Conservation (phyloP, 2,888 invertebrate genomes). For the Drosophila greeni region DNA sequence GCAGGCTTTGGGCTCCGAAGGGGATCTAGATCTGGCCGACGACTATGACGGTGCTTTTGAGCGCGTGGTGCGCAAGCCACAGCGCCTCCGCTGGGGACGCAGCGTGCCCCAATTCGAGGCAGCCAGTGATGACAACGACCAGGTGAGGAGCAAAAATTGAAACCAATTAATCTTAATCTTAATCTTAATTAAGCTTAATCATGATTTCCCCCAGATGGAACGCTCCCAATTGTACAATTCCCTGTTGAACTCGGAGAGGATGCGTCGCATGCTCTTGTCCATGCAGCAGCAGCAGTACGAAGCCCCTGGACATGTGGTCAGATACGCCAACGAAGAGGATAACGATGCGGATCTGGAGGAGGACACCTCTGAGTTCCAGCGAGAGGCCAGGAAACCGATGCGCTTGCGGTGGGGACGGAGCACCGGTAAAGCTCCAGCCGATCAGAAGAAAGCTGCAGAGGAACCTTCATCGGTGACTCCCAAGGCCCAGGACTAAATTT, state of each 20-base stretch:
- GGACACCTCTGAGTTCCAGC: constrained; percentile 65
- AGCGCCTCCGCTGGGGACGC: constrained; percentile 73
- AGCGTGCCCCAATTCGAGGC: constrained; percentile 52
- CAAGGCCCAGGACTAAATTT: constrained; percentile 54
- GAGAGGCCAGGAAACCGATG: constrained; percentile 76
- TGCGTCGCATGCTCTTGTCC: constrained; percentile 67
- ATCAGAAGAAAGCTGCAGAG: constrained; percentile 48
- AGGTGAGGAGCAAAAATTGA: constrained; percentile 33
- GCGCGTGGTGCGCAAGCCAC: constrained; percentile 69
- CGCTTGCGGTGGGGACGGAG: constrained; percentile 78
- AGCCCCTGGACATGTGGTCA: constrained; percentile 22
- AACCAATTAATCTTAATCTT: background rate
- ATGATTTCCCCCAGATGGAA: background rate
- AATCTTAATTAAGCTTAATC: background rate
- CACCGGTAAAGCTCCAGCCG: constrained; percentile 64
- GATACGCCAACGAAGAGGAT: constrained; percentile 23
- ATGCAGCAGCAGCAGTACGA: constrained; percentile 61
- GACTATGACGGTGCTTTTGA: constrained; percentile 59
- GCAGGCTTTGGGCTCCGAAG: constrained; percentile 21
- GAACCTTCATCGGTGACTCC: constrained; percentile 45
- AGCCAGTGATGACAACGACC: constrained; percentile 37
- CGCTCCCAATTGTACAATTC: constrained; percentile 28
- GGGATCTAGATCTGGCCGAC: constrained; percentile 42
- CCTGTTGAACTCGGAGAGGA: constrained; percentile 60
- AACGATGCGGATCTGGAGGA: constrained; percentile 42